phyloP scores from a whole-genome alignment of 2,113 vertebrate genomes.

The Shinisaurus crocodilurus region DNA sequence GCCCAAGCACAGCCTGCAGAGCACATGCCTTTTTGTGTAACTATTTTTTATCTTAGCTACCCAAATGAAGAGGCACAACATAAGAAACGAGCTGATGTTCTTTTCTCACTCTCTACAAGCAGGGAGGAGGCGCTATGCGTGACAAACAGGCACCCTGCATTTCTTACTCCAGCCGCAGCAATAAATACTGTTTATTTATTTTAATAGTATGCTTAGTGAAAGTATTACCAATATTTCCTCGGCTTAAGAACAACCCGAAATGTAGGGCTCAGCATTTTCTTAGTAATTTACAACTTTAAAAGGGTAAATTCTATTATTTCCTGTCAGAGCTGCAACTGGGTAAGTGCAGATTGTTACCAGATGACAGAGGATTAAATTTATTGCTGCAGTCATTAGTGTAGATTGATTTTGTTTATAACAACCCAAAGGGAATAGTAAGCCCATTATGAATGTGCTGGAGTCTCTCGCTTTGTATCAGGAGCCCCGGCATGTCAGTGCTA shows the following conservation, averaged over 20 bases:
- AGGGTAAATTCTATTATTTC: constrained; percentile 80
- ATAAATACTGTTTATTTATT: constrained; percentile 85
- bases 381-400: constrained; percentile 78
- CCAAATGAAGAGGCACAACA: neutral
- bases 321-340: constrained; percentile 75
- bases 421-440: constrained; percentile 75
- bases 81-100: constrained; percentile 41
- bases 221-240: constrained; percentile 80
- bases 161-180: constrained; percentile 72
- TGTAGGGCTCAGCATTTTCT: constrained; percentile 79
- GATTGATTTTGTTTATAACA: constrained; percentile 79
- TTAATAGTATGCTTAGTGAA: constrained; percentile 83
- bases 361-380: constrained; percentile 79
- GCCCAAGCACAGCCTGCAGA: neutral
- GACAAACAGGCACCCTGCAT: constrained; percentile 73
- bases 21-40: neutral
- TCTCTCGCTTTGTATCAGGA: constrained; percentile 34
- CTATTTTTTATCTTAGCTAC: neutral
- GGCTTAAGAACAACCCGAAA: constrained; percentile 76
- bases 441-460: constrained; percentile 53
- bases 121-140: neutral
- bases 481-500: constrained; percentile 17
- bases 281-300: constrained; percentile 83
- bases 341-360: constrained; percentile 74
- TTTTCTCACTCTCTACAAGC: constrained; percentile 41